Percentiles rank a stretch among this genome's conserved stretches.
Conservation (phyloP, 30 jellyfish, hydroid and myxozoan species). For the Mastigias papua region DNA sequence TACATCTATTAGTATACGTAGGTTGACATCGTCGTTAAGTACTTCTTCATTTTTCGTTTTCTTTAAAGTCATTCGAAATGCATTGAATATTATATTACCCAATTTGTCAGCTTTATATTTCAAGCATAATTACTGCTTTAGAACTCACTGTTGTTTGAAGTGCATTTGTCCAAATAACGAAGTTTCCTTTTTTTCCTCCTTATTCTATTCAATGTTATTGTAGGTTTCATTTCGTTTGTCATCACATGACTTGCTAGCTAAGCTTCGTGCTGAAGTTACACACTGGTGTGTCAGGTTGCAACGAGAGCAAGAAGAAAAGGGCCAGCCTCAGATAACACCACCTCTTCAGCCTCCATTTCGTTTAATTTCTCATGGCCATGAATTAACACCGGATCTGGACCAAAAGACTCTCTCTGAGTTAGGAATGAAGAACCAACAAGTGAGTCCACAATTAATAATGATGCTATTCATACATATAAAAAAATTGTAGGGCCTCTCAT, state of each 20-base stretch:
- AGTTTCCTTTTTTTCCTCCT: too few relatives aligned
- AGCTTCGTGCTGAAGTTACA: conserved; percentile 94
- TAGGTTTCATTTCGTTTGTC: conserved; percentile 88
- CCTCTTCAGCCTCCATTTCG: conserved; percentile 98
- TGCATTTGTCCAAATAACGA: too few relatives aligned
- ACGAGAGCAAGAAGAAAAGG: conserved; percentile 70
- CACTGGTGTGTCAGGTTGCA: conserved; percentile 91
- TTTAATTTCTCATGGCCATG: conserved; percentile 97
- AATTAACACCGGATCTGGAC: conserved; percentile 96
- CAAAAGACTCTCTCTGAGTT: conserved; percentile 93
- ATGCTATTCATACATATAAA: background rate
- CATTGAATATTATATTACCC: too few relatives aligned
- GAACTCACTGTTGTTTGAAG: too few relatives aligned
- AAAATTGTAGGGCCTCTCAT: too few relatives aligned
- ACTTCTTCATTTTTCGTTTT: too few relatives aligned
- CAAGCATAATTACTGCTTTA: too few relatives aligned
- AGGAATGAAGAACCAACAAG: conserved; percentile 97
- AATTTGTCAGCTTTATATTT: too few relatives aligned
- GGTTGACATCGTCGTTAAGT: too few relatives aligned
- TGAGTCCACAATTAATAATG: conserved; percentile 7
- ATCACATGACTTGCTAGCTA: conserved; percentile 87
- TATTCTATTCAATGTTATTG: background rate
- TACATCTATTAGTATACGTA: too few relatives aligned
- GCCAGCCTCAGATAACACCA: conserved; percentile 61
- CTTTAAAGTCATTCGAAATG: too few relatives aligned